These are phyloP conservation scores for Micronycteris hirsuta DNA, from an alignment of 2,113 vertebrate genomes.

Conservation along the genomic window DNA sequence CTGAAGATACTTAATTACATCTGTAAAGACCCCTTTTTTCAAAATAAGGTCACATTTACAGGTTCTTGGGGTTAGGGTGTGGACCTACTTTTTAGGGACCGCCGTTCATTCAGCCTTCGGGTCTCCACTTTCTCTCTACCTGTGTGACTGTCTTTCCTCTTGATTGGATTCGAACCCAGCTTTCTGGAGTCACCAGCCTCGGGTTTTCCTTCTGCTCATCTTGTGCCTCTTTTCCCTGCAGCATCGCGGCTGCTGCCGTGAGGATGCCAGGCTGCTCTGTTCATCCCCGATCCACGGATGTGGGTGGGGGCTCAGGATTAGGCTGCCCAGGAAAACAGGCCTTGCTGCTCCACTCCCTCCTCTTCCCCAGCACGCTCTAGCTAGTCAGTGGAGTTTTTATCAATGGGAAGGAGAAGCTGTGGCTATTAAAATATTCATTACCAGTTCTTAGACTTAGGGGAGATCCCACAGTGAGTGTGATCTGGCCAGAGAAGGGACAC, in stretches of 20 bases:
- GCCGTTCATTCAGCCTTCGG: neutral
- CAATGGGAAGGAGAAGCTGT: constrained; percentile 50
- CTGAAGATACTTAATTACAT: neutral
- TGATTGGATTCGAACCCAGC: neutral
- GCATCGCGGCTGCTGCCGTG: neutral
- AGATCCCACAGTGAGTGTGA: neutral
- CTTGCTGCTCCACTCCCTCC: neutral
- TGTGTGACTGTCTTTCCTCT: neutral
- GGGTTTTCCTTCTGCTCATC: neutral
- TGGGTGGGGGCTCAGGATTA: neutral
- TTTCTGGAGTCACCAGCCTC: neutral
- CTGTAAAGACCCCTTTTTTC: constrained; percentile 5
- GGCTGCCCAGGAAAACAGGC: neutral
- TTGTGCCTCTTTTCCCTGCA: neutral
- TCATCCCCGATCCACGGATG: too few species aligned
- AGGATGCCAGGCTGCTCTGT: neutral
- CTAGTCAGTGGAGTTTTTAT: constrained; percentile 50
- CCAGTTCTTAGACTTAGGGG: constrained; percentile 14
- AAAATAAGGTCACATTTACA: neutral
- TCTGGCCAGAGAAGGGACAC: neutral
- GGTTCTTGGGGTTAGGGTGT: neutral
- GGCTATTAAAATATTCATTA: constrained; percentile 57
- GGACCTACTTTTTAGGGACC: neutral
- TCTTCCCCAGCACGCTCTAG: neutral
- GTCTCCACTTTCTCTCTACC: neutral